Percentiles rank a stretch among this genome's conserved stretches.
phyloP scores from a whole-genome alignment of 2,113 vertebrate species.

The Loxodonta africana region DNA sequence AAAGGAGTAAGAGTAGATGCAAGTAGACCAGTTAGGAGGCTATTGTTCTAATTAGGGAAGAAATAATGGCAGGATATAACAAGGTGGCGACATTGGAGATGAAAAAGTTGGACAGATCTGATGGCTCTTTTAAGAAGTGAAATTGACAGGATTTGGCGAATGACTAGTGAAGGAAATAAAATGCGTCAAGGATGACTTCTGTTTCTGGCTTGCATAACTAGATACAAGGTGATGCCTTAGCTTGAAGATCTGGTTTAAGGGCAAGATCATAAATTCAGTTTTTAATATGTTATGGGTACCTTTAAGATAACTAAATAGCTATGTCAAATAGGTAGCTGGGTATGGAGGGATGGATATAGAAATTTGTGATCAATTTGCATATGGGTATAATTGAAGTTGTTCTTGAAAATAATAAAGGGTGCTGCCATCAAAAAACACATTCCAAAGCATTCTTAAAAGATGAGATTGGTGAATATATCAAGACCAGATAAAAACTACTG shows the following conservation, averaged over 20 bases:
- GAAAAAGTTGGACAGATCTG: background rate
- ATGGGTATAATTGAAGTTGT: conserved; percentile 36
- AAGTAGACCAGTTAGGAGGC: background rate
- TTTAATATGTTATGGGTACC: conserved; percentile 14
- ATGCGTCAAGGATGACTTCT: background rate
- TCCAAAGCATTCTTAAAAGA: conserved; percentile 58
- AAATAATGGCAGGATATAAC: conserved; percentile 1
- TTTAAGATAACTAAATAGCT: conserved; percentile 35
- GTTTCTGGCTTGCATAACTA: conserved; percentile 17
- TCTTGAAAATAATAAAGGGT: conserved; percentile 61
- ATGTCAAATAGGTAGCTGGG: background rate
- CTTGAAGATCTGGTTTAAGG: conserved; percentile 13
- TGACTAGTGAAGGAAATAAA: background rate
- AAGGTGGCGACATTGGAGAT: background rate
- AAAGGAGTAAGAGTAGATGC: background rate
- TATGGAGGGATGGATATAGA: background rate
- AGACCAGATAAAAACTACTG: conserved; percentile 13
- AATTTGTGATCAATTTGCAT: conserved; percentile 20
- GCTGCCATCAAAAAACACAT: background rate
- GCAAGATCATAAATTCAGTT: background rate
- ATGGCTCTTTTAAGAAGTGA: background rate
- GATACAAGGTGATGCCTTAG: background rate
- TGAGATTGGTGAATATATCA: conserved; percentile 20
- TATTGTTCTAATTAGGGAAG: background rate
- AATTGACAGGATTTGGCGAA: conserved; percentile 25